Evolutionary conservation across 2,888 invertebrate genomes (phyloP).

Genomic region (Automeris io): DNA sequence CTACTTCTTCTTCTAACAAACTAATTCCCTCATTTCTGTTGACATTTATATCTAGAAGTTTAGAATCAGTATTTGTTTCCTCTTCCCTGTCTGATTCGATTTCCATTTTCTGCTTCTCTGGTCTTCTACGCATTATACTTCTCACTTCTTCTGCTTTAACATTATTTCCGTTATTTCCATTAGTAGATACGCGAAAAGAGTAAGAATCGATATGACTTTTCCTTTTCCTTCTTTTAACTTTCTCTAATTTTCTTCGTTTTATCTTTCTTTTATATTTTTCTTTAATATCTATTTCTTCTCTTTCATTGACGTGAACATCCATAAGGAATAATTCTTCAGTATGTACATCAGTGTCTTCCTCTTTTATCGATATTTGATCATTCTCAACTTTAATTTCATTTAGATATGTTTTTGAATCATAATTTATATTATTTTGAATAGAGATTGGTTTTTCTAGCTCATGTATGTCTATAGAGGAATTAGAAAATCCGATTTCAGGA

Average conservation of each 20-base stretch:
- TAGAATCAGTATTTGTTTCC: background rate
- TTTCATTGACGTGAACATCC: background rate
- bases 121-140: background rate
- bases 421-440: background rate
- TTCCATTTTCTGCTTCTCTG: background rate
- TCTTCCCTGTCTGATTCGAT: background rate
- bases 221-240: background rate
- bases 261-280: background rate
- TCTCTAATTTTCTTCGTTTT: background rate
- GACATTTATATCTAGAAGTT: too few relatives aligned
- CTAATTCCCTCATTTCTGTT: too few relatives aligned
- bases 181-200: too few relatives aligned
- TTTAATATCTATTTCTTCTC: background rate
- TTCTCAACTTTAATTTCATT: constrained; percentile 2
- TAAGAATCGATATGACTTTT: constrained; percentile 1
- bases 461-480: background rate
- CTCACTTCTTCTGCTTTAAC: background rate
- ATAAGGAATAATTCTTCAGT: background rate
- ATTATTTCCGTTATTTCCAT: too few relatives aligned
- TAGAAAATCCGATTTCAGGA: background rate
- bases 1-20: too few relatives aligned
- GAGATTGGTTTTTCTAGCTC: background rate
- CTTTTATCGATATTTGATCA: background rate
- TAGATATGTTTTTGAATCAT: background rate
- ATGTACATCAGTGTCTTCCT: background rate